Base-by-base conservation (phyloP, 2,797 vertebrate species). In the Characodon lateralis region DNA sequence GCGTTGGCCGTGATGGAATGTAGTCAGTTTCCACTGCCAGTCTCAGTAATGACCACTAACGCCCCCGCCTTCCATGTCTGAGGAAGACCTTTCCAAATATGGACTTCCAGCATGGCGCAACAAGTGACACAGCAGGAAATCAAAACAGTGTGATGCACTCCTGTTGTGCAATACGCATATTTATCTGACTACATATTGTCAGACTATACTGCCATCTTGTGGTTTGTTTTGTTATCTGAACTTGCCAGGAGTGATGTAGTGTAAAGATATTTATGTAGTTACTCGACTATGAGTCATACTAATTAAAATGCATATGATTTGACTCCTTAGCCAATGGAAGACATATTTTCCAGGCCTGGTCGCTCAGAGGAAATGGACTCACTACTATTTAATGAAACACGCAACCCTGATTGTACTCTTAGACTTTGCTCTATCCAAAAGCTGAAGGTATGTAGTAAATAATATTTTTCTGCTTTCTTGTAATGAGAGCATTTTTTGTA, bases 381-480 rank as follows among this genome's bases (percentile, higher is more conserved):
- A 61, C 90, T 97, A 14, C 83, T 97, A 0, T 76, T 94, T 8
- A 92, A 76, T 63, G 85, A 87, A 24, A 82, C 71, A 68, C 82
- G 94, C 46, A 92, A 92, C 71, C 82, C 93, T 24, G 96, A 97
- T 87, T 94, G 92, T 0, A 81, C 90, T 76, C 78, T 97, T 35
- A 93, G 94, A 78, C 94, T 97, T 51, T 95, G 94, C 24, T 94
- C 92, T 78, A 95, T 98, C 65, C 97, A 98, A 86, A 97, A 93
- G 80, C 95, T 96, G 6, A 92, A 95, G 96, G 97, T 98, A 93
- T 50, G 82, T 20, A 46, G 1, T 79, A 16, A 18, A 0, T 73
- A 7, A 81, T 53, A 8, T 71, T 39, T 53, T 16, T 16, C 0
- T 0, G 13, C 65, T 82, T 28, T 74, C 6, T 79, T 24, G 65